Percentiles rank a stretch among this genome's conserved stretches.
phyloP scores from a whole-genome alignment of 2,797 vertebrate genomes.

The Hirundo rustica region DNA sequence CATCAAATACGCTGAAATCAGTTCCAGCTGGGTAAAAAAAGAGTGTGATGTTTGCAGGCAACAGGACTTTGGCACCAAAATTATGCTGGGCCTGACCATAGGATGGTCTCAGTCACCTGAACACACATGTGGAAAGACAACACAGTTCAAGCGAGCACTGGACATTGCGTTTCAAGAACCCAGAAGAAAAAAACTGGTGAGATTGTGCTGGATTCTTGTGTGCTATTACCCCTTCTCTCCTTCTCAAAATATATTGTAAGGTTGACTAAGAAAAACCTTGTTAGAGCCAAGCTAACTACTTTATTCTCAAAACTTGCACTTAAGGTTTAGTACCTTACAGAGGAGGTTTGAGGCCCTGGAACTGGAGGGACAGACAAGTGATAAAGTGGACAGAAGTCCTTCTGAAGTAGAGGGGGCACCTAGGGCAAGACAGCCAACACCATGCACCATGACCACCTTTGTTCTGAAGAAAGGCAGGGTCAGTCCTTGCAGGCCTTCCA shows the following conservation, averaged over 20 bases:
- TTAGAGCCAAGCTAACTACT: neutral
- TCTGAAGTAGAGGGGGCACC: neutral
- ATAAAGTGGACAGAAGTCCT: neutral
- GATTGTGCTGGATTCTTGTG: neutral
- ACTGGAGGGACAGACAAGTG: neutral
- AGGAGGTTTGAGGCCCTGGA: neutral
- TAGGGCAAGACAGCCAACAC: neutral
- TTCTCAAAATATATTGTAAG: neutral
- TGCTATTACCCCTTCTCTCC: neutral
- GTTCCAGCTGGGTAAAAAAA: neutral
- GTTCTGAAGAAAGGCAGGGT: neutral
- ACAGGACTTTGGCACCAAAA: neutral
- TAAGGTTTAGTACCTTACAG: neutral
- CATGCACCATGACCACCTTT: too few relatives aligned
- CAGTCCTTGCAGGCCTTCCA: neutral
- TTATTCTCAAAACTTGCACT: neutral
- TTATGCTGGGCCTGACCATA: neutral
- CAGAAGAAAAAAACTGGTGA: neutral
- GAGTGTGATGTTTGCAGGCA: too few relatives aligned
- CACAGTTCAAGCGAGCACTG: too few relatives aligned
- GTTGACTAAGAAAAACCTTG: too few relatives aligned
- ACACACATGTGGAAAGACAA: accelerated
- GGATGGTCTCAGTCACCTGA: neutral
- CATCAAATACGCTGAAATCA: neutral
- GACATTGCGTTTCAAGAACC: neutral